Conservation (phyloP, 2,113 vertebrate species). For the Rhadina sibilatrix region DNA sequence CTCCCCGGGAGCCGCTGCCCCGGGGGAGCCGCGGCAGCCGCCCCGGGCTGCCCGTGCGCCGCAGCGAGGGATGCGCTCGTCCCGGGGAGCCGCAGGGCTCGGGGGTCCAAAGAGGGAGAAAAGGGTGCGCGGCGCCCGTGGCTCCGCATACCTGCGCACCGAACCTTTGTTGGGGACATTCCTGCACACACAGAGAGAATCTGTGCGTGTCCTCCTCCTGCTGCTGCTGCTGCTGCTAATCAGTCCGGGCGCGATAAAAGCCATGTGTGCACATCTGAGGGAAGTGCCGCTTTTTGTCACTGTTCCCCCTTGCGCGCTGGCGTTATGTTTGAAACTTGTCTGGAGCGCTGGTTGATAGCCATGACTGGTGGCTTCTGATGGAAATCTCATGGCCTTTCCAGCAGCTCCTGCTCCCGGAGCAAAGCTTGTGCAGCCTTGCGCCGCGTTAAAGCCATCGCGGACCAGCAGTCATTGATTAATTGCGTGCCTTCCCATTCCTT, state of each 20-base stretch:
- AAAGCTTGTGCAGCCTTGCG: neutral
- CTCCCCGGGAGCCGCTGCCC: neutral
- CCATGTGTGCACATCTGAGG: neutral
- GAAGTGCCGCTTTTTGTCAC: neutral
- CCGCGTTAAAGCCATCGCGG: rapidly evolving
- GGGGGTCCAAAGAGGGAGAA: rapidly evolving
- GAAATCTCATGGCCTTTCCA: neutral
- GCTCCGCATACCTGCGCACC: neutral
- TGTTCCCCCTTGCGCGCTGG: rapidly evolving
- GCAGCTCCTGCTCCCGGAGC: neutral
- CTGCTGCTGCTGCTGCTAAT: neutral
- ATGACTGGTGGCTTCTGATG: rapidly evolving
- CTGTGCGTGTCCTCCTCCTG: neutral
- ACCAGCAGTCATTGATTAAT: neutral
- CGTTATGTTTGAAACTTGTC: rapidly evolving
- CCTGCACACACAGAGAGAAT: neutral
- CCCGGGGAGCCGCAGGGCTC: neutral
- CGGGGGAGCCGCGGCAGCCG: neutral
- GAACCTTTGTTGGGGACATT: neutral
- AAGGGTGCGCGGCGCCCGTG: rapidly evolving
- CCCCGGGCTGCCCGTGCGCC: neutral
- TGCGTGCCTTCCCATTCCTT: neutral
- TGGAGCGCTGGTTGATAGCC: neutral
- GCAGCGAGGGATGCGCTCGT: neutral
- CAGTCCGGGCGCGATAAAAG: neutral